Percentiles rank a stretch among this genome's conserved stretches.
Evolutionary conservation across 2,888 invertebrate genomes (phyloP).

Genomic region (Cheilosia scutellata): DNA sequence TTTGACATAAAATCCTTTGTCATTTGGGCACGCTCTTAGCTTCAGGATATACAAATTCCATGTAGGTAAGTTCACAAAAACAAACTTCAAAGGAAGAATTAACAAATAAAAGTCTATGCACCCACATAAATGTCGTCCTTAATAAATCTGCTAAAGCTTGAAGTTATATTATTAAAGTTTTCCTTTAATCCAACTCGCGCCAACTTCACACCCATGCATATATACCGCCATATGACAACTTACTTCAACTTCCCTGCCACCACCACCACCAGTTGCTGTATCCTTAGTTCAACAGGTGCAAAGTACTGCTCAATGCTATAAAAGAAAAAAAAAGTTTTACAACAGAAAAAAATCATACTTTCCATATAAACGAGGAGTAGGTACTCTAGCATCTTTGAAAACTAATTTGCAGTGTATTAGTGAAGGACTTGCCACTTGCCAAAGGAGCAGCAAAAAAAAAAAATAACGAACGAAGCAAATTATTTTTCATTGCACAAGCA

Average conservation of each 20-base stretch:
- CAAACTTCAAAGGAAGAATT: too few relatives aligned
- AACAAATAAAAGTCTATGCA: too few relatives aligned
- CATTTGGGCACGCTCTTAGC: too few relatives aligned
- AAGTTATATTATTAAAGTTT: constrained; percentile 40
- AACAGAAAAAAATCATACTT: not conserved
- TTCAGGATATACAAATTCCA: too few relatives aligned
- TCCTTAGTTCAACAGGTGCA: constrained; percentile 53
- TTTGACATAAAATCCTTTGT: too few relatives aligned
- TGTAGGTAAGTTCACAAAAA: too few relatives aligned
- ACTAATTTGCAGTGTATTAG: constrained; percentile 41
- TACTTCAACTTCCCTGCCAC: constrained; percentile 9
- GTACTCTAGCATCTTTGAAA: constrained; percentile 34
- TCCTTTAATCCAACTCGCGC: constrained; percentile 3
- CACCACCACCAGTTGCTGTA: constrained; percentile 45
- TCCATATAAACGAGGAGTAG: not conserved
- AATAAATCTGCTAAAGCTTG: constrained; percentile 1
- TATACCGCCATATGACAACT: constrained; percentile 9
- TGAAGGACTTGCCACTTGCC: not conserved
- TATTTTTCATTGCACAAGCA: constrained; percentile 59
- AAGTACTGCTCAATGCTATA: not conserved
- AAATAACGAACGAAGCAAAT: constrained; percentile 43
- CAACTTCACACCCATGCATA: not conserved
- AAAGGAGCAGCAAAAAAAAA: not conserved
- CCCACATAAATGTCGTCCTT: not conserved
- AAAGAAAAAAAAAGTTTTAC: constrained; percentile 9